phyloP scores from a whole-genome alignment of 2,797 vertebrate species.

The Chrysocyon brachyurus region DNA sequence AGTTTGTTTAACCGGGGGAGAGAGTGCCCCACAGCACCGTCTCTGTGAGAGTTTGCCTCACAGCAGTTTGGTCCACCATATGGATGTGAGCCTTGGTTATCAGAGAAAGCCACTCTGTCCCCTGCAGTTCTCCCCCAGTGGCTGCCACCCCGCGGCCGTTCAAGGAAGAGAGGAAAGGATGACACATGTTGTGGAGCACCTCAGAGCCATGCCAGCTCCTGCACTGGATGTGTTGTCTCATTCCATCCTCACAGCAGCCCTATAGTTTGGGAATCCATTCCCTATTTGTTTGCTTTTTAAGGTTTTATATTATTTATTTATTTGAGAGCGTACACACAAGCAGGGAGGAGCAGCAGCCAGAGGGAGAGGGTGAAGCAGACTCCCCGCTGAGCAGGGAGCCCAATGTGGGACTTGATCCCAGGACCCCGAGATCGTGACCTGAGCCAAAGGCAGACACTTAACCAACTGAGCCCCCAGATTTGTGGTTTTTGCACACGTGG shows the following conservation, averaged over 20 bases:
- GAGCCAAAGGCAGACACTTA: neutral
- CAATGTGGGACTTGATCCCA: neutral
- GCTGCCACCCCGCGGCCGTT: neutral
- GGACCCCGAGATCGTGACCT: neutral
- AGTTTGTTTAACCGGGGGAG: neutral
- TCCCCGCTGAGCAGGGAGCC: neutral
- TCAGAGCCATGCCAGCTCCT: accelerated
- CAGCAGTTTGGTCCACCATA: accelerated
- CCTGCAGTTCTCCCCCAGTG: neutral
- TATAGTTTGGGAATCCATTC: neutral
- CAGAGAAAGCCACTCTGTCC: neutral
- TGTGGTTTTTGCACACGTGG: neutral
- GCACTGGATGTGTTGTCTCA: neutral
- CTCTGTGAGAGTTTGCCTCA: neutral
- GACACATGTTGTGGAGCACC: accelerated
- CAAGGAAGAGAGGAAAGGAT: neutral
- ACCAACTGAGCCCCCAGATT: neutral
- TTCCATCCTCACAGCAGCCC: neutral
- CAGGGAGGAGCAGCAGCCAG: neutral
- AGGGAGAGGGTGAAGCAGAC: neutral
- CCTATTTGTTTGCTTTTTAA: neutral
- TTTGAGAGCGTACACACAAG: neutral
- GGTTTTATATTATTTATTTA: neutral
- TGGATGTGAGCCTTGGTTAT: neutral
- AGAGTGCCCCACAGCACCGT: too few species aligned